Evolutionary conservation across 2,113 vertebrate species (phyloP).

Genomic region (Crotalus helleri): DNA sequence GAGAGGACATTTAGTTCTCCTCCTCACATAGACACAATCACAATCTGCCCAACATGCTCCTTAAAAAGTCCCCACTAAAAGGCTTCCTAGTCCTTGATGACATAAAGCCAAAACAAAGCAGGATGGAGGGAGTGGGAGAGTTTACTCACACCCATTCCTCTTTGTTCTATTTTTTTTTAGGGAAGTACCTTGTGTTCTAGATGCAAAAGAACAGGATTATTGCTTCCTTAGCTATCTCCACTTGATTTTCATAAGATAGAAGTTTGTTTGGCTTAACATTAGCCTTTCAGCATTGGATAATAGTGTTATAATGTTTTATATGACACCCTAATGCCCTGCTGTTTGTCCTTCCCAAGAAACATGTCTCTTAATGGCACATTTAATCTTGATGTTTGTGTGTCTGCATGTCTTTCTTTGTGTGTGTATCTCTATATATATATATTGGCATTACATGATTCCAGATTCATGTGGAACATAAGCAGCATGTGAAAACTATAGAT

Average conservation of each 20-base stretch:
- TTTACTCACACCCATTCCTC: neutral
- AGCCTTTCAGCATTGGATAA: neutral
- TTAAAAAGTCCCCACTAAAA: neutral
- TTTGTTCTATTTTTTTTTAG: neutral
- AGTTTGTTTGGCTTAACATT: neutral
- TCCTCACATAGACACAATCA: neutral
- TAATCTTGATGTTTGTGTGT: neutral
- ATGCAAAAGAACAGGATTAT: neutral
- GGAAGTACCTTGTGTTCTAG: neutral
- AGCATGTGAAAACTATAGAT: neutral
- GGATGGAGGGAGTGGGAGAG: neutral
- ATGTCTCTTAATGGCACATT: neutral
- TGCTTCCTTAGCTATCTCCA: neutral
- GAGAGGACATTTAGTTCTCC: neutral
- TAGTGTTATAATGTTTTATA: neutral
- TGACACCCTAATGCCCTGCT: neutral
- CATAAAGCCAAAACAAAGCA: neutral
- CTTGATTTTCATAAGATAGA: neutral
- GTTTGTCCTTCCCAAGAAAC: neutral
- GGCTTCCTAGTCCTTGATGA: neutral
- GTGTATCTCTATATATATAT: neutral
- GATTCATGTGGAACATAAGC: neutral
- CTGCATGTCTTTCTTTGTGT: neutral
- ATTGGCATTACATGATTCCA: neutral
- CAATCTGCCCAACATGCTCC: neutral